These are phyloP conservation scores for Corydoras sp. DNA, from an alignment of 2,113 vertebrate genomes.

Conservation along the genomic window DNA sequence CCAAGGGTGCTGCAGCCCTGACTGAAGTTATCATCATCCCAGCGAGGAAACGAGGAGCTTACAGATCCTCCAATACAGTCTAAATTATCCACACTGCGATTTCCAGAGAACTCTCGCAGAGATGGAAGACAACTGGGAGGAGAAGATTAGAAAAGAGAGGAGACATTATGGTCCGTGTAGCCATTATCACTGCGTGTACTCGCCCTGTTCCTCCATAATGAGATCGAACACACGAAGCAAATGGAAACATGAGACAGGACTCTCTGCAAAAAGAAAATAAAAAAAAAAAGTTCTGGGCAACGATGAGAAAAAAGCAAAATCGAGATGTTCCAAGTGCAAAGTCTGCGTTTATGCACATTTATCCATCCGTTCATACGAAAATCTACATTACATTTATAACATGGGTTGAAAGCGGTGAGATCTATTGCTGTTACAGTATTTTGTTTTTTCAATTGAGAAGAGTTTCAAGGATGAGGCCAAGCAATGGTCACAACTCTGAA, in stretches of 20 bases:
- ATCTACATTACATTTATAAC: neutral
- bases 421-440: neutral
- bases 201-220: neutral
- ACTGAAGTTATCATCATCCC: conserved; percentile 96
- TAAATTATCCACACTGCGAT: conserved; percentile 87
- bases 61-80: conserved; percentile 83
- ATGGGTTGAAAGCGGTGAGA: neutral
- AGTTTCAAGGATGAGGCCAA: conserved; percentile 1
- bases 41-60: conserved; percentile 78
- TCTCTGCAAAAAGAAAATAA: no score
- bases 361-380: no score
- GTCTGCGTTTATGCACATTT: no score
- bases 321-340: no score
- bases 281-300: neutral
- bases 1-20: conserved; percentile 79
- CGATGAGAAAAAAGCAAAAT: neutral
- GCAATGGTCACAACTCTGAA: conserved; percentile 12
- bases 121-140: conserved; percentile 70
- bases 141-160: conserved; percentile 2
- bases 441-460: neutral
- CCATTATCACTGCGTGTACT: no score
- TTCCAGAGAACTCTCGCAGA: conserved; percentile 66
- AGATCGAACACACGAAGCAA: conserved; percentile 26
- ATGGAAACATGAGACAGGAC: conserved; percentile 27
- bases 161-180: neutral